Base-by-base conservation (phyloP, 2,888 invertebrate genomes). In the Scaptomyza flava region DNA sequence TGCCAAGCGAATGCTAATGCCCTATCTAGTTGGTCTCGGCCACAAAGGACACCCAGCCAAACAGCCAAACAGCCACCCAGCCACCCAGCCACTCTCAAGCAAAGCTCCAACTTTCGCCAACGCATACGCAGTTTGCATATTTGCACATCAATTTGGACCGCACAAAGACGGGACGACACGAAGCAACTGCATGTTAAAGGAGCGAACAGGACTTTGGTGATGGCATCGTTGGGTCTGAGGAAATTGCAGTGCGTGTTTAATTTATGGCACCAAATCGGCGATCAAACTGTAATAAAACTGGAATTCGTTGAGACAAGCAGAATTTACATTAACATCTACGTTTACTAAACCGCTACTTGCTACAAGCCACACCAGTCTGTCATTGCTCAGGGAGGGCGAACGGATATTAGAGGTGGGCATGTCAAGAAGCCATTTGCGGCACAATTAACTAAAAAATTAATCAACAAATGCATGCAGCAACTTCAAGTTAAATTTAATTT, bases 51-150 rank as follows among this genome's bases (percentile, higher is more conserved):
- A 11, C 2, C 2, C 36, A 11, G 12, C 45, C n/a, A 27, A 4
- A 7, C 31, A 30, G 9, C 23, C 6, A 57, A n/a, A 30, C 14
- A 9, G 23, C 23, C 3, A 50, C 42, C n/a, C 31, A 30, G 9
- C 23, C 6, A 57, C 14, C 36, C 14, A 9, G 23, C 23, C 3
- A 50, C 42, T 36, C 12, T 36, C 30, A 41, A 41, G 63, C 77
- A 68, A 70, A 74, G 54, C 59, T 23, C 43, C 51, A 67, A 67
- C 60, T 68, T 71, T 68, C 53, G 66, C 56, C 51, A 68, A 54
- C 48, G 61, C 68, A 76, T 63, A 79, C 86, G 79, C 86, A 79
- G 72, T 72, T 80, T 85, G 80, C 80, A 80, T 80, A 85, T 81
- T 81, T 79, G 69, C 79, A 71, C 80, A 80, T 72, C 60, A 74